These are phyloP conservation scores for Drosophila persimilis DNA, from an alignment of 1,140 invertebrate species.

Conservation along the genomic window DNA sequence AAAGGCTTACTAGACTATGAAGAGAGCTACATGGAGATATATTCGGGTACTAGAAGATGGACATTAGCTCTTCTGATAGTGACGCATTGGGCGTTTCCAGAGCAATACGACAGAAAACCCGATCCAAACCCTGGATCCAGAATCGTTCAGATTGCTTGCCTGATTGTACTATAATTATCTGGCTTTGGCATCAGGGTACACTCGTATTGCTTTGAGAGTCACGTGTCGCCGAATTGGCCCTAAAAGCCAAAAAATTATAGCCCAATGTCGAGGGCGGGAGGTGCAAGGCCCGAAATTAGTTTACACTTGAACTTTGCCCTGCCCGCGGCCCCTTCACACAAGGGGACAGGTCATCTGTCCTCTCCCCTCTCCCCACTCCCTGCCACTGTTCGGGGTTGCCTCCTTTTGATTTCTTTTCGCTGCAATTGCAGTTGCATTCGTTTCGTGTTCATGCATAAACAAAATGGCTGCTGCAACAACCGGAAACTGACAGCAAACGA, in stretches of 20 bases:
- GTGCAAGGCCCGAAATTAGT: conserved; percentile 63
- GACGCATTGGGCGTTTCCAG: too few species aligned
- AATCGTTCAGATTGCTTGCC: too few species aligned
- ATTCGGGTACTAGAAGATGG: too few species aligned
- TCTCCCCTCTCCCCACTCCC: background rate
- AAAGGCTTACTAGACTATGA: too few species aligned
- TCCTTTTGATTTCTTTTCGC: conserved; percentile 23
- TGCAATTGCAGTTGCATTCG: conserved; percentile 57
- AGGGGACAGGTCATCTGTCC: conserved; percentile 3
- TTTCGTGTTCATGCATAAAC: conserved; percentile 79
- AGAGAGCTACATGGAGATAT: too few species aligned
- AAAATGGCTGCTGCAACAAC: conserved; percentile 78
- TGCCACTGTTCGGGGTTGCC: background rate
- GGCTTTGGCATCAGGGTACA: background rate
- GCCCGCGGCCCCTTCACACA: background rate
- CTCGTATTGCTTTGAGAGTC: conserved; percentile 36
- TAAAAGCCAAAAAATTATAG: conserved; percentile 51
- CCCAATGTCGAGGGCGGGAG: conserved; percentile 61
- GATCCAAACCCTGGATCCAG: too few species aligned
- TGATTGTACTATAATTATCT: background rate
- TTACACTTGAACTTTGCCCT: conserved; percentile 56
- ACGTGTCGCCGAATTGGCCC: conserved; percentile 35
- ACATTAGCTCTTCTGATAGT: too few species aligned
- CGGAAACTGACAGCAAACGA: conserved; percentile 79
- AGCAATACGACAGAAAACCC: too few species aligned